These are phyloP conservation scores for Fragum sueziense DNA, from an alignment of 2,888 invertebrate genomes.

Conservation along the genomic window DNA sequence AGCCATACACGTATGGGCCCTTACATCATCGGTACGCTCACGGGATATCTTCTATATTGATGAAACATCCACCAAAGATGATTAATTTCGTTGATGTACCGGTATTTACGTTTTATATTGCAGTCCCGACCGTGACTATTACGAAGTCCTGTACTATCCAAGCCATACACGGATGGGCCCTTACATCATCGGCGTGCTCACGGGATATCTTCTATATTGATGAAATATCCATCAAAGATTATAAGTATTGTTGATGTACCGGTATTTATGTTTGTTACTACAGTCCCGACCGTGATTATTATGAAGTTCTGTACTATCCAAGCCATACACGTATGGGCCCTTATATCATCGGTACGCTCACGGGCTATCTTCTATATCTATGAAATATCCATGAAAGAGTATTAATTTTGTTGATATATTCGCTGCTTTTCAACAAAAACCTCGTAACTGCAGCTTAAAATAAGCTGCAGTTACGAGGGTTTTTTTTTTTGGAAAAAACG, in stretches of 20 bases:
- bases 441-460: too few relatives aligned
- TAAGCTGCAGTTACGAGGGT: too few relatives aligned
- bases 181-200: conserved; percentile 20
- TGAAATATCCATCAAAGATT: too few relatives aligned
- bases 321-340: conserved; percentile 24
- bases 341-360: conserved; percentile 18
- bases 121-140: conserved; percentile 2
- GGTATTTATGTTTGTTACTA: too few relatives aligned
- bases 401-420: neutral
- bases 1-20: conserved; percentile 24
- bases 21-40: conserved; percentile 18
- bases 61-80: too few relatives aligned
- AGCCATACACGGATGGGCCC: conserved; percentile 24
- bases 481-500: neutral
- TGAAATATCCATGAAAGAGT: neutral
- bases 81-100: too few relatives aligned
- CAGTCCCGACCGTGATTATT: conserved; percentile 3
- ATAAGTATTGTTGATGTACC: too few relatives aligned
- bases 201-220: conserved; percentile 23
- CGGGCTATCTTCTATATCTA: conserved; percentile 23
- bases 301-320: conserved; percentile 17
- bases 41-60: conserved; percentile 23
- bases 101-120: too few relatives aligned
- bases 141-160: conserved; percentile 17
- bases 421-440: too few relatives aligned